Base-by-base conservation (phyloP, 2,888 invertebrate species). In the Carcina quercana region DNA sequence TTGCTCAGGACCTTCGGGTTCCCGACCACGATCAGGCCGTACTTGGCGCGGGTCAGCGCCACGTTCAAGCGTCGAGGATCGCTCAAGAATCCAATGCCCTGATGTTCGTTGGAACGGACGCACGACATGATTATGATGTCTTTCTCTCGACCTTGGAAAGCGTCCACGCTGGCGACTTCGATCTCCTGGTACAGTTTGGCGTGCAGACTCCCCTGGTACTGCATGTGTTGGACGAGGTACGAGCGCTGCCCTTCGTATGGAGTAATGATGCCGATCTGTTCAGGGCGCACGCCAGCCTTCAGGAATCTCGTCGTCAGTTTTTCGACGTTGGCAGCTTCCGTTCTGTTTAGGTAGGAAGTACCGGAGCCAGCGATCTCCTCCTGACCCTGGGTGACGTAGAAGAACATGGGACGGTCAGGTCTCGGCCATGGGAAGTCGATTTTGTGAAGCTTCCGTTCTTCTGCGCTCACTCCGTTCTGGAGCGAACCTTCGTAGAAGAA, bases 41-140 rank as follows among this genome's bases (percentile, higher is more conserved):
- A 98, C 73, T 96, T 97, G 4, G 99, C 97, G 35, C 99, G 89
- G 0, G 99, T 99, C 11, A 99, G 76, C 0, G 99, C 99, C 0
- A 99, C 99, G 79, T 99, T 99, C 30, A 99, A 86, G 32, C 99
- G 92, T 2, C 99, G 87, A 0, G 99, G 98, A 72, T 99, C 99
- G 63, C 97, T 98, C 21, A 99, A 86, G 70, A 99, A 99, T 1
- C 99, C 99, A 54, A 99, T 99, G 22, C 97, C 98, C 68, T 98
- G 98, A 59, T 98, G 96, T 62, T 98, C 98, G 65, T 99, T 99
- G 4, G 98, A 97, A 30, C 99, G 89, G 2, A 99, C 99, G 74
- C 98, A 99, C 0, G 98, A 98, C 92, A 99, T 95, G 32, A 99
- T 97, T 47, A 99, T 99, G 35, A 98, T 94, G 62, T 99, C 99